Evolutionary conservation across 2,113 vertebrate species (phyloP).

Genomic region (Corythornis vintsioides): DNA sequence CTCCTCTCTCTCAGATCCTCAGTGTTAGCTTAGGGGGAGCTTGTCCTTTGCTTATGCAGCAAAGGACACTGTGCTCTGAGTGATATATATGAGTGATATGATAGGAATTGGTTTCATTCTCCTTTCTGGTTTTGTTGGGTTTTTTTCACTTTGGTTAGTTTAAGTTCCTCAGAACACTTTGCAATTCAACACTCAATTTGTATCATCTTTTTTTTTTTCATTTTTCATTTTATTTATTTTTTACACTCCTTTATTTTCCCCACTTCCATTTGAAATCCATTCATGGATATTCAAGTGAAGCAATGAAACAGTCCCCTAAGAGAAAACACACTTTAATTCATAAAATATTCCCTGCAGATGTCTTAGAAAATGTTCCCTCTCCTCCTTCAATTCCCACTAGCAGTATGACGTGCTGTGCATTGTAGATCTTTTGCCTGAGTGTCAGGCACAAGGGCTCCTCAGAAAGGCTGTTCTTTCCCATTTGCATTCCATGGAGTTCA

Average conservation of each 20-base stretch:
- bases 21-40: no score
- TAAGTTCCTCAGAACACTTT: neutral
- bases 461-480: neutral
- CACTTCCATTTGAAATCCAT: slow-evolving; percentile 43
- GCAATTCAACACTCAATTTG: neutral
- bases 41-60: neutral
- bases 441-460: neutral
- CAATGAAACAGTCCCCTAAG: slow-evolving; percentile 47
- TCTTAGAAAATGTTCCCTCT: slow-evolving; percentile 31
- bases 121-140: neutral
- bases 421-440: neutral
- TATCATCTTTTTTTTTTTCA: neutral
- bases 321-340: slow-evolving; percentile 65
- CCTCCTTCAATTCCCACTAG: slow-evolving; percentile 6
- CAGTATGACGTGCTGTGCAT: slow-evolving; percentile 25
- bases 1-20: neutral
- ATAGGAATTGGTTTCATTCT: neutral
- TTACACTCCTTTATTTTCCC: slow-evolving; percentile 34
- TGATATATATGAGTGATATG: neutral
- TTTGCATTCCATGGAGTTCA: neutral
- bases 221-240: slow-evolving; percentile 44
- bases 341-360: slow-evolving; percentile 65
- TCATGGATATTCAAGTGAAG: slow-evolving; percentile 70
- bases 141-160: neutral
- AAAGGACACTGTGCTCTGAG: neutral